Base-by-base conservation (phyloP, 2,888 invertebrate species). In the Uropetala carovei region DNA sequence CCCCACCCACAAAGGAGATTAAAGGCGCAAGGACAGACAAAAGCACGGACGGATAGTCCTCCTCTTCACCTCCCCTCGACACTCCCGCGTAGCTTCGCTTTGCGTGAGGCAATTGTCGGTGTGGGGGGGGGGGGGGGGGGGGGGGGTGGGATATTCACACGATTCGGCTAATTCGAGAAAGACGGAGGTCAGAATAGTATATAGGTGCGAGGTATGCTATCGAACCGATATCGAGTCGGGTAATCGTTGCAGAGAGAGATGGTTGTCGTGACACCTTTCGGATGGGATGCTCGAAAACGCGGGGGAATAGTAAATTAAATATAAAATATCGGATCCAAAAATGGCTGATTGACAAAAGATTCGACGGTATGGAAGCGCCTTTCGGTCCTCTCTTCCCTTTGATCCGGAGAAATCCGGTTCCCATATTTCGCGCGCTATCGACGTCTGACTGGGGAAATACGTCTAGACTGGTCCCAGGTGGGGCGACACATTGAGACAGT, bases 381-480 rank as follows among this genome's bases (percentile, higher is more conserved):
- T 22, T 68, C 22, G 68, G 22, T 18, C 75, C 27, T n/a, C 75
- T 75, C 27, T 75, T 13, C 27, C 75, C 75, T 64, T n/a, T 64
- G 64, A 7, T 43, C 5, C 43, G 43, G 1, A 43, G 43, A 5
- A 43, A 43, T 43, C 64, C 22, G 75, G 27, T 22, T 75, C 75
- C 75, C 22, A 75, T 75, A 75, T 75, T 22, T 75, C 22, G 75
- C 75, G 27, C 75, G n/a, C 13, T 10, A 22, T 68, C n/a, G 75
- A 75, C 75, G 18, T 75, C 75, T 75, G 68, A 68, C 68, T 68
- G 68, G 68, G 22, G 68, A 22, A 16, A 68, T 68, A 68, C 68
- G 68, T 68, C 68, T 68, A 68, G 68, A 68, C 68, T 22, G 9
- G 75, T 75, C 75, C 22, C 75, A 75, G 75, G 75, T 75, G 75